phyloP scores from a whole-genome alignment of 37 sponge, comb jelly and placozoan species.

The Spongia lamella region DNA sequence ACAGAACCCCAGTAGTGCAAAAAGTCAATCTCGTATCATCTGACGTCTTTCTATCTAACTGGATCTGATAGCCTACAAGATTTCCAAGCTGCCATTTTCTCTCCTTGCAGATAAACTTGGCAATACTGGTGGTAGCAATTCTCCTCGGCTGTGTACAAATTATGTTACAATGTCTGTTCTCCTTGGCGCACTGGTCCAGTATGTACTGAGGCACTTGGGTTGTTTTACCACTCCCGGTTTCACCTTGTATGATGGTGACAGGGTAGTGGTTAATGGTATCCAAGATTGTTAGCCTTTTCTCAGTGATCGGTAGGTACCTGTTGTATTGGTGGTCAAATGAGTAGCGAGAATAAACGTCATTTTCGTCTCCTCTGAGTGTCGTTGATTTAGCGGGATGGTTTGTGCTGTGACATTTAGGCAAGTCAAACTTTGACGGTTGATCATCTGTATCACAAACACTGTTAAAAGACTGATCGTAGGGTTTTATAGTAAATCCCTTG shows the following conservation, averaged over 20 bases:
- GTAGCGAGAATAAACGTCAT: slow-evolving; percentile 27
- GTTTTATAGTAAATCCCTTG: too few relatives aligned
- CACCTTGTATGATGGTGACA: slow-evolving; percentile 82
- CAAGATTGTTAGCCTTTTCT: slow-evolving; percentile 55
- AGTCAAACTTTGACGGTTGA: too few relatives aligned
- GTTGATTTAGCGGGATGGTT: too few relatives aligned
- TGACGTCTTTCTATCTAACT: slow-evolving; percentile 59
- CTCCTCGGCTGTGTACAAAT: slow-evolving; percentile 93
- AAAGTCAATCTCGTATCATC: slow-evolving; percentile 90
- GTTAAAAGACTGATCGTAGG: too few relatives aligned
- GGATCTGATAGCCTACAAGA: slow-evolving; percentile 96
- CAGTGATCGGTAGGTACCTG: slow-evolving; percentile 63
- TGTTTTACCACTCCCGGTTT: slow-evolving; percentile 91
- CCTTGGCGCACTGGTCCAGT: slow-evolving; percentile 62
- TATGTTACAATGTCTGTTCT: slow-evolving; percentile 85
- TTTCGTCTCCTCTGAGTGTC: too few relatives aligned
- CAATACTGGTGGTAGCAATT: slow-evolving; percentile 87
- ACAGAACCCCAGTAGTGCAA: slow-evolving; percentile 90
- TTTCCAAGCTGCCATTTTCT: slow-evolving; percentile 79
- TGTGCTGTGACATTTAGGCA: too few relatives aligned
- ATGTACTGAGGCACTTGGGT: slow-evolving; percentile 96
- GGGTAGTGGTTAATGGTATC: slow-evolving; percentile 66
- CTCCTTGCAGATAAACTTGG: slow-evolving; percentile 71
- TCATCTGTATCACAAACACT: too few relatives aligned
- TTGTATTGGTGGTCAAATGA: slow-evolving; percentile 29